Evolutionary conservation across 2,113 vertebrate species (phyloP).

Genomic region (Oceanites oceanicus): DNA sequence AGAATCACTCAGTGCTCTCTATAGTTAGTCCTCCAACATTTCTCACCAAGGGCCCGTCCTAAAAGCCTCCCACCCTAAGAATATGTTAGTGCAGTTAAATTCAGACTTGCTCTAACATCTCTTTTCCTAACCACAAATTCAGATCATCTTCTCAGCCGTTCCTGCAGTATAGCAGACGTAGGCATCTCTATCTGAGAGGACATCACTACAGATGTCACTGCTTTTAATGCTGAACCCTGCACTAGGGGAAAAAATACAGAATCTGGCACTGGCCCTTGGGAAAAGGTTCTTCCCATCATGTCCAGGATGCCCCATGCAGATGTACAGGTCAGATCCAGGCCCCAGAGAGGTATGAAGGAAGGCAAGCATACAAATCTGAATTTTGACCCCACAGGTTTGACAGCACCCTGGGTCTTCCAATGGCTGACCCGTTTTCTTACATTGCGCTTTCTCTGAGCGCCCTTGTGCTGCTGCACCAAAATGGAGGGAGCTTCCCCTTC

Average conservation of each 20-base stretch:
- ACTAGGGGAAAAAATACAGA: background rate
- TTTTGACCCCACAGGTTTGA: background rate
- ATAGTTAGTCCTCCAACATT: background rate
- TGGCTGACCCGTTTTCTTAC: background rate
- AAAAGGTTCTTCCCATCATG: background rate
- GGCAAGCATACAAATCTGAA: background rate
- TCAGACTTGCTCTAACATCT: background rate
- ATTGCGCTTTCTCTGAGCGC: background rate
- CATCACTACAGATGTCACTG: background rate
- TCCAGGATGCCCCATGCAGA: background rate
- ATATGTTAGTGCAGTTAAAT: background rate
- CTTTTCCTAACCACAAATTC: background rate
- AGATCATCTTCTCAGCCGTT: background rate
- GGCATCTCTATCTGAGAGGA: background rate
- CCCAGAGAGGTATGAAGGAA: background rate
- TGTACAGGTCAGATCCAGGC: background rate
- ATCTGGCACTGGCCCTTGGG: background rate
- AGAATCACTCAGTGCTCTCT: background rate
- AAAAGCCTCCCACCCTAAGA: background rate
- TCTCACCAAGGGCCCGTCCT: background rate
- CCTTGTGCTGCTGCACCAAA: background rate
- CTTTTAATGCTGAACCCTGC: background rate
- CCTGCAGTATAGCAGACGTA: background rate
- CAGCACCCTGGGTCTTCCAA: background rate
- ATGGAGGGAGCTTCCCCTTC: background rate